phyloP scores from a whole-genome alignment of 2,888 invertebrate species.

The Apotomis turbidana region DNA sequence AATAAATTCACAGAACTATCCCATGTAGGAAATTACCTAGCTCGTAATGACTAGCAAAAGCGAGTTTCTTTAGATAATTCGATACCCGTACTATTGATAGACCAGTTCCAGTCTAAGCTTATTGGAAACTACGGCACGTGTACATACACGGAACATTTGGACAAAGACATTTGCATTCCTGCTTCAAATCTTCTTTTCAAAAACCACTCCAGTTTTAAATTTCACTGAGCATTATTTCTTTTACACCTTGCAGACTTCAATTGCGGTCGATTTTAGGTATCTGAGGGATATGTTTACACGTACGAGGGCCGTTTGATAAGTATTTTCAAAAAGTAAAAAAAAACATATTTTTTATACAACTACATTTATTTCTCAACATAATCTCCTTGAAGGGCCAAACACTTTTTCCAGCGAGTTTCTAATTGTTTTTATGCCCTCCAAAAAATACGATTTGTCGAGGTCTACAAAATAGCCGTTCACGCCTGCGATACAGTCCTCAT shows the following conservation, averaged over 20 bases:
- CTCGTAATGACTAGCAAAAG: too few species aligned
- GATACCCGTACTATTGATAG: not conserved
- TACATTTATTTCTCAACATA: not conserved
- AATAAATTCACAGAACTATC: too few species aligned
- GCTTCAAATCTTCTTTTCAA: too few species aligned
- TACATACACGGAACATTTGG: too few species aligned
- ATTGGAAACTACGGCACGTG: not conserved
- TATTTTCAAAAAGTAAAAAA: too few species aligned
- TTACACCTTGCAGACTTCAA: too few species aligned
- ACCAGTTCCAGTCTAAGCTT: not conserved
- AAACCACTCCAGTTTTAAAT: too few species aligned
- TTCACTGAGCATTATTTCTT: too few species aligned
- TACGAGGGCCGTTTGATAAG: constrained; percentile 2
- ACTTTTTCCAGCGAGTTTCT: constrained; percentile 1
- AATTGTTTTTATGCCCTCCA: not conserved
- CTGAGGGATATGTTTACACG: too few species aligned
- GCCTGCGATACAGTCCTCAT: not conserved
- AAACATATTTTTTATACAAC: not conserved
- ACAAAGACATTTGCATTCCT: too few species aligned
- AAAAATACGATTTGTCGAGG: not conserved
- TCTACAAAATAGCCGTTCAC: constrained; percentile 6
- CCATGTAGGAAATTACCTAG: too few species aligned
- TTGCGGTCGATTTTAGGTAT: too few species aligned
- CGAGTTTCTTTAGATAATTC: not conserved
- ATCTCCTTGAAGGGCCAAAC: not conserved